A percentile compares a stretch with the other conserved stretches of the same genome.
Conservation (phyloP, 2,113 vertebrate genomes). For the Chelonoidis abingdonii region DNA sequence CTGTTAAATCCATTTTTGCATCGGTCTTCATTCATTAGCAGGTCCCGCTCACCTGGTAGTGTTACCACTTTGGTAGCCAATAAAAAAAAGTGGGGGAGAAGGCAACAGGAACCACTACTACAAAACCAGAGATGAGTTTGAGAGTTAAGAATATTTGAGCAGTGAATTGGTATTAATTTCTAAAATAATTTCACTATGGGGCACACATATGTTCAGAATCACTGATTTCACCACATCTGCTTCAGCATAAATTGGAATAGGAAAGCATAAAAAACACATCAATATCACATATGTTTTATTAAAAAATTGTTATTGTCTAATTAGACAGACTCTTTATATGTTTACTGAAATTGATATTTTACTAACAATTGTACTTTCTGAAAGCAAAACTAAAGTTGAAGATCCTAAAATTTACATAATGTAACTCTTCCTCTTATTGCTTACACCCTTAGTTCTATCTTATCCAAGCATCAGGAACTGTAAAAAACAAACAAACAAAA, state of each 20-base stretch:
- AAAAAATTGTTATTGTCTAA: not conserved
- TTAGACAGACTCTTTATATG: not conserved
- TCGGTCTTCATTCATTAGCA: not conserved
- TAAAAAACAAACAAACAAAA: not conserved
- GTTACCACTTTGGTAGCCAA: not conserved
- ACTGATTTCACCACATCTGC: not conserved
- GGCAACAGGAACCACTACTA: not conserved
- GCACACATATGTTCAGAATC: not conserved
- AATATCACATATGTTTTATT: too few relatives aligned
- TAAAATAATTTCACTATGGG: not conserved
- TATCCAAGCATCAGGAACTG: not conserved
- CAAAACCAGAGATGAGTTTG: not conserved
- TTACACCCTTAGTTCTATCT: not conserved
- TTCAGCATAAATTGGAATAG: not conserved
- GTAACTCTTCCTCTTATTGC: not conserved
- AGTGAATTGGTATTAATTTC: not conserved
- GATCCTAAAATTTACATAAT: not conserved
- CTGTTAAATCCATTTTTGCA: not conserved
- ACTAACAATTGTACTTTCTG: not conserved
- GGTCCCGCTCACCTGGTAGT: not conserved
- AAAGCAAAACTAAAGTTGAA: not conserved
- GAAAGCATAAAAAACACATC: not conserved
- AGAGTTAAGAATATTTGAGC: not conserved
- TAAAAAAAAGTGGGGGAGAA: not conserved
- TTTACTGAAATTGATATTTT: not conserved